Conservation (phyloP, 1,140 invertebrate species). For the Leptinotarsa texana region DNA sequence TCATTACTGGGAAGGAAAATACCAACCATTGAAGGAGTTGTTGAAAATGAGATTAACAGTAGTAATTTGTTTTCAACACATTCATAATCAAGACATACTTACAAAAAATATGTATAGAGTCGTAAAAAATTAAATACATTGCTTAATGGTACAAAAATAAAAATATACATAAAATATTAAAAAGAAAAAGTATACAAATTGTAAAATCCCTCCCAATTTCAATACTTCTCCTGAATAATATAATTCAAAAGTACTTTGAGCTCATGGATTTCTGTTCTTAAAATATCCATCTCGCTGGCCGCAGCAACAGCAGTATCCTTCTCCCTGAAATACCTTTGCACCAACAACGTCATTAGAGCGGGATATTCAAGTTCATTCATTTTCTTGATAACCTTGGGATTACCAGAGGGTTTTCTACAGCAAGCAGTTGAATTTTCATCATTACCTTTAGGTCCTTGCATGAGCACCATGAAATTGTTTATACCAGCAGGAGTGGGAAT, state of each 20-base stretch:
- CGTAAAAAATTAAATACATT: too few relatives aligned
- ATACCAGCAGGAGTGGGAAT: slow-evolving; percentile 60
- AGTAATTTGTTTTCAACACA: too few relatives aligned
- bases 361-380: slow-evolving; percentile 52
- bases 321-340: slow-evolving; percentile 61
- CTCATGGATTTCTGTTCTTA: slow-evolving; percentile 51
- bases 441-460: slow-evolving; percentile 44
- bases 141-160: too few relatives aligned
- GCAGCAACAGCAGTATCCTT: slow-evolving; percentile 49
- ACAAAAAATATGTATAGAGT: too few relatives aligned
- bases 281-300: slow-evolving; percentile 47
- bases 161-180: too few relatives aligned
- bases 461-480: slow-evolving; percentile 55
- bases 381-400: slow-evolving; percentile 21
- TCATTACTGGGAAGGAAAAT: too few relatives aligned
- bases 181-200: too few relatives aligned
- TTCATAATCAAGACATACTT: too few relatives aligned
- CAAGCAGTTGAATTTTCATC: slow-evolving; percentile 29
- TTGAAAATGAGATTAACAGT: too few relatives aligned
- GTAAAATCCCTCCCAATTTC: too few relatives aligned
- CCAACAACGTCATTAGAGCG: slow-evolving; percentile 59
- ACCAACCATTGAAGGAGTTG: too few relatives aligned
- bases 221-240: slow-evolving; percentile 36
- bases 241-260: slow-evolving; percentile 46
- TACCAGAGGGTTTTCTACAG: slow-evolving; percentile 20